These are phyloP conservation scores for Nephrocerus scutellatus DNA, from an alignment of 2,888 invertebrate genomes.

Conservation along the genomic window DNA sequence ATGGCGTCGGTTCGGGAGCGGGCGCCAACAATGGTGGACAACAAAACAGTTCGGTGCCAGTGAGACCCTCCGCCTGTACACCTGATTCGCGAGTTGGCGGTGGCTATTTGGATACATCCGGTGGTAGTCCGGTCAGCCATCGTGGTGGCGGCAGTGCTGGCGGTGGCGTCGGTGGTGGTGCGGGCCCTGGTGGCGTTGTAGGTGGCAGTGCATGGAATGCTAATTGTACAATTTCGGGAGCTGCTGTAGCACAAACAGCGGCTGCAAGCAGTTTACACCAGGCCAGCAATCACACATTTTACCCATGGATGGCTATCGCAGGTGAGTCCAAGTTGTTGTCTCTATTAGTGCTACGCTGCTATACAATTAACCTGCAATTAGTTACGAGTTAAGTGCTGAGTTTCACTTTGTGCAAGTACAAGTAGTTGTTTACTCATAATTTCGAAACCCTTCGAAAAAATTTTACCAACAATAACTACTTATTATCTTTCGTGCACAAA, in stretches of 20 bases:
- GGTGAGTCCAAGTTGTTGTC: slow-evolving; percentile 57
- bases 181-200: slow-evolving; percentile 50
- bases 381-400: too few species aligned
- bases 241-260: slow-evolving; percentile 69
- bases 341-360: not conserved
- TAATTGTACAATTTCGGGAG: slow-evolving; percentile 74
- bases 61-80: slow-evolving; percentile 82
- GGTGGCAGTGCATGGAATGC: slow-evolving; percentile 74
- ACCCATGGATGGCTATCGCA: slow-evolving; percentile 99
- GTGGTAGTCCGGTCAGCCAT: slow-evolving; percentile 60
- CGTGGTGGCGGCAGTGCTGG: slow-evolving; percentile 64
- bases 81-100: slow-evolving; percentile 75
- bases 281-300: slow-evolving; percentile 87
- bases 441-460: too few species aligned
- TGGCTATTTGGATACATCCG: slow-evolving; percentile 73
- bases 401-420: too few species aligned
- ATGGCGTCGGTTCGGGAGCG: slow-evolving; percentile 47
- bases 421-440: too few species aligned
- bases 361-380: too few species aligned
- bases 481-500: too few species aligned
- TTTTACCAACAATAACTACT: too few species aligned
- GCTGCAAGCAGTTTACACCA: slow-evolving; percentile 83
- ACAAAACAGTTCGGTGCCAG: slow-evolving; percentile 50
- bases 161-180: slow-evolving; percentile 60
- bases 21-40: slow-evolving; percentile 55